phyloP scores from a whole-genome alignment of 2,797 vertebrate genomes.

The Erithacus rubecula region DNA sequence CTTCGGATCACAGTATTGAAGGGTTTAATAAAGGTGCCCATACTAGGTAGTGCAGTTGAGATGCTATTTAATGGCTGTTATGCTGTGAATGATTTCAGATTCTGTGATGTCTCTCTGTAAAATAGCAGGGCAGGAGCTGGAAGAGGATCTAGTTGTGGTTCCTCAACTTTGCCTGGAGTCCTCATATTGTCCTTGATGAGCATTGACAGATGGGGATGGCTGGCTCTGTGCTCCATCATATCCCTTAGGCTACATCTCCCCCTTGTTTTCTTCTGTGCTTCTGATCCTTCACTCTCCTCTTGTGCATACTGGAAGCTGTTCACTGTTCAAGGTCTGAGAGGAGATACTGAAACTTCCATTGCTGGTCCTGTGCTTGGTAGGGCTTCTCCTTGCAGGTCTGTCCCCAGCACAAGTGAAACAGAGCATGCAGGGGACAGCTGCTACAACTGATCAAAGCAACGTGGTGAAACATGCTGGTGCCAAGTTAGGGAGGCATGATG shows the following conservation, averaged over 20 bases:
- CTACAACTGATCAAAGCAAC: background rate
- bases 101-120: background rate
- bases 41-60: background rate
- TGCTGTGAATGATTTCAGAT: background rate
- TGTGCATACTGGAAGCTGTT: background rate
- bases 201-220: background rate
- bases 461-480: background rate
- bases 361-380: background rate
- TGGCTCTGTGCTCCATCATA: background rate
- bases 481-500: background rate
- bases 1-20: background rate
- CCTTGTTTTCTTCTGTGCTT: background rate
- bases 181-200: background rate
- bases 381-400: constrained; percentile 7
- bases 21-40: background rate
- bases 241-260: background rate
- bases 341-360: background rate
- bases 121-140: background rate
- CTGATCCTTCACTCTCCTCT: background rate
- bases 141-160: background rate
- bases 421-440: constrained; percentile 45
- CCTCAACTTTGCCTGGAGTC: background rate
- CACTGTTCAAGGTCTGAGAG: background rate
- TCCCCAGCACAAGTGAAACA: constrained; percentile 17
- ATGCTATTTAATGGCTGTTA: background rate